phyloP scores from a whole-genome alignment of 2,797 vertebrate genomes.

The Centroberyx gerrardi region DNA sequence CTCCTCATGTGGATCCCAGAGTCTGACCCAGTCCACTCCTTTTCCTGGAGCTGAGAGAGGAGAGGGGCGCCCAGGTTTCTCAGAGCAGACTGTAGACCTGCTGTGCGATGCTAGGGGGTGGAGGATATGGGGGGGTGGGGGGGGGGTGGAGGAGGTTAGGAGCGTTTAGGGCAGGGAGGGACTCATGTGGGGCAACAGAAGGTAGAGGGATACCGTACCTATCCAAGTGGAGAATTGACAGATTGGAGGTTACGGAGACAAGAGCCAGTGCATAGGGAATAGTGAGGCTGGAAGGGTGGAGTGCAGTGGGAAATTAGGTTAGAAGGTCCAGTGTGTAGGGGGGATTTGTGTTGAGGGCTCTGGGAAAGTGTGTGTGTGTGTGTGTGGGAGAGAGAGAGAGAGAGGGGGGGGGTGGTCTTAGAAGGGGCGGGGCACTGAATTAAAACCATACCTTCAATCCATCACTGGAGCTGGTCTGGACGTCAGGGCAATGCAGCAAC shows the following conservation, averaged over 20 bases:
- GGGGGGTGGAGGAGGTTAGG: not conserved
- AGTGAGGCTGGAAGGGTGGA: conserved; percentile 54
- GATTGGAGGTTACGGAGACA: conserved; percentile 57
- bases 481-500: conserved; percentile 77
- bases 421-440: conserved; percentile 67
- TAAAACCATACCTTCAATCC: conserved; percentile 84
- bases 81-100: conserved; percentile 36
- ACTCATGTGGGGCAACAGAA: no score
- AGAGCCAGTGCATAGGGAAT: conserved; percentile 56
- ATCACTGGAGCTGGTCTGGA: conserved; percentile 80
- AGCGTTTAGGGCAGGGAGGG: no score
- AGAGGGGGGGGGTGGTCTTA: conserved; percentile 15
- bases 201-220: conserved; percentile 14
- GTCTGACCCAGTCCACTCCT: conserved; percentile 3
- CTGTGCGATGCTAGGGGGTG: conserved; percentile 45
- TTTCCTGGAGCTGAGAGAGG: conserved; percentile 52
- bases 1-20: conserved; percentile 5
- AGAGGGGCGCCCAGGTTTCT: conserved; percentile 38
- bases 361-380: conserved; percentile 19
- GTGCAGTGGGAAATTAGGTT: conserved; percentile 63
- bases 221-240: conserved; percentile 55
- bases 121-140: conserved; percentile 34
- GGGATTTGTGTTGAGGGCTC: not conserved
- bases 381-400: not conserved
- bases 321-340: conserved; percentile 50